A percentile compares a stretch with the other conserved stretches of the same genome.
Evolutionary conservation across 2,113 vertebrate genomes (phyloP).

Genomic region (Genyomyrus donnyi): DNA sequence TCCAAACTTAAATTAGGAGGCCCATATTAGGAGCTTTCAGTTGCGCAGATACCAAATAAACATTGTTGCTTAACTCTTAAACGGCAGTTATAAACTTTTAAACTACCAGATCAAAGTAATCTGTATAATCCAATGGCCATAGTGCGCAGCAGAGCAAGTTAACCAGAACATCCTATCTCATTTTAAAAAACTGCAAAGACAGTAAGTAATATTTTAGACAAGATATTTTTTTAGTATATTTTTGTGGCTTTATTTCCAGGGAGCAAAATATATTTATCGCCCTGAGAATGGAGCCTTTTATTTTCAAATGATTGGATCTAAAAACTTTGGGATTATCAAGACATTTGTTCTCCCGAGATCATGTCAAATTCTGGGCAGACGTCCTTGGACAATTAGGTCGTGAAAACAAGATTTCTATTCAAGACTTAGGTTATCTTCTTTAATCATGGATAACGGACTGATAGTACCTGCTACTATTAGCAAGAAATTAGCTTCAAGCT

Average conservation of each 20-base stretch:
- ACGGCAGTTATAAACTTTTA: neutral
- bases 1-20: neutral
- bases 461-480: neutral
- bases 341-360: slow-evolving; percentile 29
- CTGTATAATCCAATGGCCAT: neutral
- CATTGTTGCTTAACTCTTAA: neutral
- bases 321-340: slow-evolving; percentile 3
- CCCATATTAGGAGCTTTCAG: neutral
- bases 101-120: neutral
- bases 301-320: neutral
- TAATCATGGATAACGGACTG: slow-evolving; percentile 14
- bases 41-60: neutral
- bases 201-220: neutral
- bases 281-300: neutral
- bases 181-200: neutral
- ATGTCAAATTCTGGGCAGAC: slow-evolving; percentile 28
- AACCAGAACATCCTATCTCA: neutral
- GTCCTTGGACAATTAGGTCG: slow-evolving; percentile 17
- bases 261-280: neutral
- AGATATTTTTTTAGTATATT: neutral
- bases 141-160: neutral
- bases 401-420: neutral
- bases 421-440: neutral
- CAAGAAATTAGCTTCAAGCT: neutral
- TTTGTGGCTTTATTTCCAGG: neutral